Conservation (phyloP, 1,140 invertebrate genomes). For the Platyscapa corneri region DNA sequence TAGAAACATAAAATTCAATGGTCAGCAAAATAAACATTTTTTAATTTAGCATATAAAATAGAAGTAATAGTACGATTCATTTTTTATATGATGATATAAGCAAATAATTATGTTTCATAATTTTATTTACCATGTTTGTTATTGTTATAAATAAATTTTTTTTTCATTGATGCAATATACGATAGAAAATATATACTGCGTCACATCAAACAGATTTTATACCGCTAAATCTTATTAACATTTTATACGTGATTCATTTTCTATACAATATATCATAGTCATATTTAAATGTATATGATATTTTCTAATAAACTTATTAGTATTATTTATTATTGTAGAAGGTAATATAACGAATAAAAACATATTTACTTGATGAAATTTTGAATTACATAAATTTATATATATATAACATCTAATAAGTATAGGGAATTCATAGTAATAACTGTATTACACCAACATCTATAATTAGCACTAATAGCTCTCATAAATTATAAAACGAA, state of each 20-base stretch:
- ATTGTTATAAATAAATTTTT: background rate
- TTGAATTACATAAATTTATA: background rate
- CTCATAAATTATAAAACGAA: slow-evolving; percentile 33
- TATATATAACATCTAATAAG: background rate
- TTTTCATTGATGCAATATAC: too few relatives aligned
- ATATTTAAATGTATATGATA: too few relatives aligned
- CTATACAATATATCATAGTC: background rate
- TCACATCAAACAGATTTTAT: background rate
- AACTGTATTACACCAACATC: background rate
- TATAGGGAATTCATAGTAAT: background rate
- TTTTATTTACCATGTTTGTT: background rate
- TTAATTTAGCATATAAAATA: background rate
- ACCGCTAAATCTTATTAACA: background rate
- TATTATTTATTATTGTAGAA: background rate
- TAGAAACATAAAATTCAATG: background rate
- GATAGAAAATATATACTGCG: background rate
- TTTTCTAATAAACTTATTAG: background rate
- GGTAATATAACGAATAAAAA: too few relatives aligned
- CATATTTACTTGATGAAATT: background rate
- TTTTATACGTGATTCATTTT: background rate
- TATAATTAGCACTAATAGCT: slow-evolving; percentile 27
- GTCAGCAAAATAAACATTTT: too few relatives aligned
- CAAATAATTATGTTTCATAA: background rate
- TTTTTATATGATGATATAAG: background rate
- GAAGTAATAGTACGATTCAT: background rate